Evolutionary conservation across 1,140 invertebrate genomes (phyloP), one percentile per base, ranked within the genome.

Genomic region (Apolygus lucorum): DNA sequence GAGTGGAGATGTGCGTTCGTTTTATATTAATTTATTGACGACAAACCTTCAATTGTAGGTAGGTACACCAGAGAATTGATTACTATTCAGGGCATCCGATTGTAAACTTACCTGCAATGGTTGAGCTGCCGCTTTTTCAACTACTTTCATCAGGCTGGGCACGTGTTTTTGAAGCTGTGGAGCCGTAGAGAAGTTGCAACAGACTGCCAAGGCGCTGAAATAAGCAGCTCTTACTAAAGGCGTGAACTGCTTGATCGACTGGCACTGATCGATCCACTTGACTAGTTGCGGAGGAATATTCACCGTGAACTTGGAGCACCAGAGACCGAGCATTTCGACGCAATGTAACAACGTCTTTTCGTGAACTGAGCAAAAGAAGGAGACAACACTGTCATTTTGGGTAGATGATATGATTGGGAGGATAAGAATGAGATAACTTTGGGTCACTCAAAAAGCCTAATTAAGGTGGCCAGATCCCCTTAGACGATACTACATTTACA

Each of bases 261-360:
- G 79, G n/a, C 89, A 90, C 81, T 89, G 91, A 85, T 90, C 78
- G 25, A 93, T 90, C 74, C 88, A 85, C 52, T 91, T 85, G 1
- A 91, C 79, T 13, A 95, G 78, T 70, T 84, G 84, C 63, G 86
- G 84, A 0, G 91, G 90, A 28, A 92, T 80, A 70, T 85, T 80
- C n/a, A 80, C 83, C 1, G 76, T 79, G 72, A 91, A 87, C 75
- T 88, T 88, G 2, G 78, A 74, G 63, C 87, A 86, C 95, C 95
- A 96, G 8, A 88, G 75, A 11, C 86, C 82, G 77, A 96, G 84
- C 84, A 90, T 89, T 73, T 91, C 86, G 4, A 96, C 80, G 2
- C 90, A 87, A 74, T 88, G 86, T 71, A 91, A 86, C 26, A 96
- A 78, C 1, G 92, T 95, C 74, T 92, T 93, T 80, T 98, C 95